Conservation (phyloP, 2,797 vertebrate species). For the Amazonetta brasiliensis region DNA sequence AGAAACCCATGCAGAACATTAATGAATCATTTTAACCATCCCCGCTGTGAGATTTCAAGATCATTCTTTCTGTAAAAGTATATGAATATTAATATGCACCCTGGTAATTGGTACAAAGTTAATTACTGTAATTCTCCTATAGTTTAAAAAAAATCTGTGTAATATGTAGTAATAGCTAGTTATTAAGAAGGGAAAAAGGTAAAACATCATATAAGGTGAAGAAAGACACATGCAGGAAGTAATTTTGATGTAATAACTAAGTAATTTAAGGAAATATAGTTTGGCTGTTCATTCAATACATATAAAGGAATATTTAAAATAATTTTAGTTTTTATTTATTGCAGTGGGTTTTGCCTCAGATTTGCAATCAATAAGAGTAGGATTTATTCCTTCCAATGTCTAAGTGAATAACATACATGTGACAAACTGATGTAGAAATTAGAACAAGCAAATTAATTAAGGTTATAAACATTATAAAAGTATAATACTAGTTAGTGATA, state of each 20-base stretch:
- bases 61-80: slow-evolving; percentile 37
- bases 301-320: neutral
- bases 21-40: slow-evolving; percentile 68
- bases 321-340: neutral
- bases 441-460: neutral
- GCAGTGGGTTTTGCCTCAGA: neutral
- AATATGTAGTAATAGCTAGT: slow-evolving; percentile 21
- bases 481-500: neutral
- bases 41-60: slow-evolving; percentile 48
- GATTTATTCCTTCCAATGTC: neutral
- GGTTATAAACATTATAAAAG: neutral
- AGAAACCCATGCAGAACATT: slow-evolving; percentile 53
- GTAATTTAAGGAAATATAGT: neutral
- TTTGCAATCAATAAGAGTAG: neutral
- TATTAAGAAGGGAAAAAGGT: slow-evolving; percentile 39
- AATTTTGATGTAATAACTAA: neutral
- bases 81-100: slow-evolving; percentile 66
- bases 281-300: neutral
- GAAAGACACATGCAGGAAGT: neutral
- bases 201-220: neutral
- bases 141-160: neutral
- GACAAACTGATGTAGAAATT: neutral
- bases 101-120: slow-evolving; percentile 70
- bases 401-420: accelerated
- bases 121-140: slow-evolving; percentile 66